phyloP scores from a whole-genome alignment of 2,113 vertebrate genomes.

The Myiopsitta monachus region DNA sequence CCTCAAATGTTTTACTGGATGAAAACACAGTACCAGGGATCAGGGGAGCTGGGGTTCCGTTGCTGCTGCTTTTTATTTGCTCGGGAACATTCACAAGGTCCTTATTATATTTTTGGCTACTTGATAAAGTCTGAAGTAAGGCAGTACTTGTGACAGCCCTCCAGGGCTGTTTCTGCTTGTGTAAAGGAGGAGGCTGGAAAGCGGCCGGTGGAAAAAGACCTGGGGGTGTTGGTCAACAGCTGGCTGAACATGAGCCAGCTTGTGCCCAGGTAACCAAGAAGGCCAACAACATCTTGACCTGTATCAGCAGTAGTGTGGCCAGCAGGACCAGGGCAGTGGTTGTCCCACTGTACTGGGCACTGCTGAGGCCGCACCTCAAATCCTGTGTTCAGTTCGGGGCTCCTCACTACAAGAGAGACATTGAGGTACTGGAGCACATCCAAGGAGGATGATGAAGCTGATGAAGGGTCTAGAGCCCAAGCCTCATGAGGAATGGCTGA shows the following conservation, averaged over 20 bases:
- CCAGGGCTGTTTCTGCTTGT: background rate
- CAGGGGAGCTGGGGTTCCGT: background rate
- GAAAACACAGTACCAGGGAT: background rate
- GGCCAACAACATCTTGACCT: background rate
- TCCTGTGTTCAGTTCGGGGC: background rate
- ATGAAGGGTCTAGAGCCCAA: background rate
- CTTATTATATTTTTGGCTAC: background rate
- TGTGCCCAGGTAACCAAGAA: background rate
- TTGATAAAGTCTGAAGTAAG: background rate
- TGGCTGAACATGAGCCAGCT: background rate
- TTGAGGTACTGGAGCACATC: background rate
- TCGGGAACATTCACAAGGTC: background rate
- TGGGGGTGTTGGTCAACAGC: background rate
- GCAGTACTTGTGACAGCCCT: background rate
- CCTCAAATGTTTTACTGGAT: background rate
- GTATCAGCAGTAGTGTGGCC: background rate
- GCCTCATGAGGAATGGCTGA: rapidly evolving
- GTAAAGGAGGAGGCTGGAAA: background rate
- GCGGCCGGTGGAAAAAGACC: background rate
- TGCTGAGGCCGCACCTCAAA: background rate
- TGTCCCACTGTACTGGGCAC: rapidly evolving
- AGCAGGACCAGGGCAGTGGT: background rate
- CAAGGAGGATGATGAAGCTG: background rate
- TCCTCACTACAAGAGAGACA: background rate
- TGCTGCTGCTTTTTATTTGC: background rate